Base-by-base conservation (phyloP, 2,888 invertebrate species). In the Cantharis flavilabris region DNA sequence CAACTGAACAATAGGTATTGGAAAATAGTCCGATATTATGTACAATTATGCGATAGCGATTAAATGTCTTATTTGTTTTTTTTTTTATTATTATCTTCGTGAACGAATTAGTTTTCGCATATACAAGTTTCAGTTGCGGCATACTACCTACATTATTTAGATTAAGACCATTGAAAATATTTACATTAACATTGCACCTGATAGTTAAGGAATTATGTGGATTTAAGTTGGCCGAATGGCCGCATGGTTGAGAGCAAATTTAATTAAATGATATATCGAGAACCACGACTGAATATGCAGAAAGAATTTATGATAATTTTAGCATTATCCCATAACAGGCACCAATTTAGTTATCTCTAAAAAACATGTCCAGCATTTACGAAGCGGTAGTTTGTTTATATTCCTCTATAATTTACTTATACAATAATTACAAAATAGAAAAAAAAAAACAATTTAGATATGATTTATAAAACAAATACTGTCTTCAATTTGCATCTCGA, bases 391-490 rank as follows among this genome's bases (percentile, higher is more conserved):
- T 73, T 69, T 80, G 77, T 79, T 74, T 70, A 64, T 64, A 62
- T 74, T 70, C 70, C 70, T 70, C 70, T 74, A 49, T 69, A 69
- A 73, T 73, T 69, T 69, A 16, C 63, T 62, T 30, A 49, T n/a
- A 73, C 63, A 74, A 74, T 74, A 62, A 67, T 67, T 67, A 67
- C 26, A 67, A 23, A 23, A 67, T 23, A 67, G 23, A 67, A 67
- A 67, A 74, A 23, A 16, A 76, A 73, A 79, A 80, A 73, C 72
- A 81, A 81, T 83, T 82, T 82, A 81, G 83, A 82, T 81, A 79
- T 83, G 83, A 84, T 83, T 83, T 84, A 83, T 83, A 84, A 84
- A 84, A 84, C 84, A 84, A 84, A 84, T 84, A 81, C 73, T 79
- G 77, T 79, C 75, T 81, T 76, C 81, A 82, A 84, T 84, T 84